Base-by-base conservation (phyloP, 1,140 invertebrate species). In the Diorhabda sublineata region DNA sequence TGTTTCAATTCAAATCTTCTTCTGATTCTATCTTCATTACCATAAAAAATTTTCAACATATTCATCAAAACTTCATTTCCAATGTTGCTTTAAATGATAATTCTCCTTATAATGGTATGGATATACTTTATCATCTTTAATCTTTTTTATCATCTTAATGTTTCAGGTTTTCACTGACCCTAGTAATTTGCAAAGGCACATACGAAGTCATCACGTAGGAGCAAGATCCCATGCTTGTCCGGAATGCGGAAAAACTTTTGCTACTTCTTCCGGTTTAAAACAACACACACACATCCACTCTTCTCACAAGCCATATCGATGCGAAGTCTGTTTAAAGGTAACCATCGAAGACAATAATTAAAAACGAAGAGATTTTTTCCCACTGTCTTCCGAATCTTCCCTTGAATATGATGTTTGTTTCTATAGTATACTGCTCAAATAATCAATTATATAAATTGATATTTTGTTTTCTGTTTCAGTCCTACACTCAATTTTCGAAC, bases 401-500 rank as follows among this genome's bases (percentile, higher is more conserved):
- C 26, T 26, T 26, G 26, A 26, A 26, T 26, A 2, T 26, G 26
- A 26, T 26, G 26, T 26, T 26, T 26, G 26, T 26, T 26, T 26
- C 26, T 26, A 26, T 1, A 26, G 26, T 26, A 1, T 26, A 26
- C 26, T 26, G 26, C 1, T 26, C 26, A 26, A 26, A 26, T 26
- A 26, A 26, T 26, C 26, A 26, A 26, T 26, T 26, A 26, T 26
- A 26, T 26, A 26, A 26, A 26, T 26, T 26, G 26, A 26, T 26
- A 64, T 42, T 65, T 56, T n/a, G 41, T 61, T 70, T 60, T 67
- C 85, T 83, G 81, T 89, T 90, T 68, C 92, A 95, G 88, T 90
- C 96, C 2, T 99, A 99, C 84, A 99, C 98, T 0, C 98, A 99
- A 84, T 99, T 99, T 82, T 99, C 97, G 8, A 99, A 99, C 82